Percentiles rank a stretch among this genome's conserved stretches.
Evolutionary conservation across 2,888 invertebrate species (phyloP).

Genomic region (Brachypalpus laphriformis): DNA sequence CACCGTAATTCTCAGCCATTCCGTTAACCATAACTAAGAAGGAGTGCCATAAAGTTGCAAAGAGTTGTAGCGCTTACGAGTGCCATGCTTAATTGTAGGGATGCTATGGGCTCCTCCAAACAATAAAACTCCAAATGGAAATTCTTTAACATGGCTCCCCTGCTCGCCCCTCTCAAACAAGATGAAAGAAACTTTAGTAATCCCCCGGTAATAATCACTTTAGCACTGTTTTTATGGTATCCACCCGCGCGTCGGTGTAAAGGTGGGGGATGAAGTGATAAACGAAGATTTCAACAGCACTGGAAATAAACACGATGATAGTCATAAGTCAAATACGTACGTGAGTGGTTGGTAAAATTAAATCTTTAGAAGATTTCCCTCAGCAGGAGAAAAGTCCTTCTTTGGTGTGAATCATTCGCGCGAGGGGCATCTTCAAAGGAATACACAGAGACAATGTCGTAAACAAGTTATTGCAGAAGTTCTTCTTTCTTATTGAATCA

Average conservation of each 20-base stretch:
- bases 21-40: neutral
- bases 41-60: constrained; percentile 12
- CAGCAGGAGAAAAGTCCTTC: neutral
- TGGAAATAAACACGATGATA: constrained; percentile 32
- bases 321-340: constrained; percentile 54
- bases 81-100: constrained; percentile 21
- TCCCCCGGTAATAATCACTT: constrained; percentile 50
- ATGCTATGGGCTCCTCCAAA: neutral
- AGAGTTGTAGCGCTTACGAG: constrained; percentile 15
- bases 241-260: neutral
- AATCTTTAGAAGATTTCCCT: constrained; percentile 33
- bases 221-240: constrained; percentile 24
- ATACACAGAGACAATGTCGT: neutral
- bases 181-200: constrained; percentile 30
- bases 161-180: neutral
- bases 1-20: neutral
- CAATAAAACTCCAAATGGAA: constrained; percentile 21
- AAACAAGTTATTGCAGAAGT: constrained; percentile 27
- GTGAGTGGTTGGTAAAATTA: constrained; percentile 55
- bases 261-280: constrained; percentile 28
- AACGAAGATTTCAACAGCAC: constrained; percentile 13
- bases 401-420: constrained; percentile 13
- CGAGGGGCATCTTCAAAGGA: neutral
- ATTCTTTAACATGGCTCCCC: neutral
- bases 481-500: constrained; percentile 32